A percentile compares a stretch with the other conserved stretches of the same genome.
These are phyloP conservation scores for Isaurus tuberculatus DNA, from an alignment of 92 coral and sea anemone genomes.

Conservation along the genomic window DNA sequence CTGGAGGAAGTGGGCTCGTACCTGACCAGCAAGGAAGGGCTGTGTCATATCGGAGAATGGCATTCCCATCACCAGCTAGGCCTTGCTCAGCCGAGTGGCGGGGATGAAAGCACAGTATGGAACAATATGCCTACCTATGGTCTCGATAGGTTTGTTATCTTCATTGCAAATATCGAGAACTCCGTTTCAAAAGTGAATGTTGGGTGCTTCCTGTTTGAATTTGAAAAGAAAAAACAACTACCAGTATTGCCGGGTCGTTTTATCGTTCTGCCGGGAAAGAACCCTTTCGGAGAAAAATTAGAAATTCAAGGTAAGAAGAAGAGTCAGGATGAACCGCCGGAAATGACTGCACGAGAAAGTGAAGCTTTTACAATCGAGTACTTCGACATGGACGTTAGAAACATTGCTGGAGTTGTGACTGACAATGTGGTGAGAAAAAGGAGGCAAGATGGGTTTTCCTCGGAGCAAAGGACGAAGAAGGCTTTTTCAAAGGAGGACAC, in stretches of 20 bases:
- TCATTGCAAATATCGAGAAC: conserved; percentile 74
- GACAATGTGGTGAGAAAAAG: not conserved
- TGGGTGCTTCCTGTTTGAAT: conserved; percentile 72
- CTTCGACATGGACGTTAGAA: not conserved
- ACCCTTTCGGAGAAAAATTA: conserved; percentile 31
- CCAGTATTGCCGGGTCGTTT: conserved; percentile 56
- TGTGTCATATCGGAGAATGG: conserved; percentile 97
- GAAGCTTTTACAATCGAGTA: not conserved
- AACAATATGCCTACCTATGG: too few relatives aligned
- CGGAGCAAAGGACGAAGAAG: not conserved
- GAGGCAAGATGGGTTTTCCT: not conserved
- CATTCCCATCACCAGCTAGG: too few relatives aligned
- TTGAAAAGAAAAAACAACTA: conserved; percentile 19
- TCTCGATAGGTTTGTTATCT: conserved; percentile 74
- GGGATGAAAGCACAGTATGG: conserved; percentile 91
- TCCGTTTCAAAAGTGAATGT: conserved; percentile 35
- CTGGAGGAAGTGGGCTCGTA: conserved; percentile 76
- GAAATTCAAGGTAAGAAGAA: not conserved
- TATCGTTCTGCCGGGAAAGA: conserved; percentile 29
- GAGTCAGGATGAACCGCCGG: not conserved
- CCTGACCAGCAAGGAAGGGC: too few relatives aligned
- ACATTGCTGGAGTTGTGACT: not conserved
- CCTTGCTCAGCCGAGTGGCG: conserved; percentile 79
- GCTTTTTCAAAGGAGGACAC: not conserved
- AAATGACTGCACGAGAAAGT: not conserved